Base-by-base conservation (phyloP, 2,888 invertebrate genomes). In the Drosophila rellima region DNA sequence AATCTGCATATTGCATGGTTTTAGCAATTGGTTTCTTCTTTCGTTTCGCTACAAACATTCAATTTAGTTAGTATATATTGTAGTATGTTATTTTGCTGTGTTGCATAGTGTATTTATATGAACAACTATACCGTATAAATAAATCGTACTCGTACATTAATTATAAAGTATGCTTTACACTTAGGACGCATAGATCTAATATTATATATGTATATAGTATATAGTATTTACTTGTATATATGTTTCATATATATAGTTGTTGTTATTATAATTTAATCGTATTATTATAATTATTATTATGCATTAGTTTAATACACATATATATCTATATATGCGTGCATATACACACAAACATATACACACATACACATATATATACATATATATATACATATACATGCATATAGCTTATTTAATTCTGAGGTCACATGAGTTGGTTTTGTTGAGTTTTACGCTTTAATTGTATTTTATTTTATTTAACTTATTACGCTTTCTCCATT, bases 371-470 rank as follows among this genome's bases (percentile, higher is more conserved):
- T 74, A 73, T 70, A 66, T 57, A 77, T 65, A 59, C 35, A 66
- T 54, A 70, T 86, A 85, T 81, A 88, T 70, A 64, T 64, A 60
- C 61, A 60, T 61, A 54, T 59, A 64, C 65, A 54, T 59, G 61
- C 65, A 90, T 91, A 67, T 85, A 91, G 91, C 92, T 92, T 92
- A 92, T 91, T 90, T 89, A 92, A 91, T 88, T 91, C 92, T 93
- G 93, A 93, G 93, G 93, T 93, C 93, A 93, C 93, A 93, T 93
- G 93, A 92, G 93, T 93, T 93, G 93, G 92, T 93, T 92, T 92
- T 92, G 91, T 92, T 91, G 91, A 86, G 89, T 90, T 86, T 90
- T 90, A 83, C 84, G 87, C 87, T 74, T 86, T 90, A 82, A 81
- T 88, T 80, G 77, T 79, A 81, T 82, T 80, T 81, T 78, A 69